phyloP scores from a whole-genome alignment of 2,113 vertebrate species.

The Festucalex cinctus region DNA sequence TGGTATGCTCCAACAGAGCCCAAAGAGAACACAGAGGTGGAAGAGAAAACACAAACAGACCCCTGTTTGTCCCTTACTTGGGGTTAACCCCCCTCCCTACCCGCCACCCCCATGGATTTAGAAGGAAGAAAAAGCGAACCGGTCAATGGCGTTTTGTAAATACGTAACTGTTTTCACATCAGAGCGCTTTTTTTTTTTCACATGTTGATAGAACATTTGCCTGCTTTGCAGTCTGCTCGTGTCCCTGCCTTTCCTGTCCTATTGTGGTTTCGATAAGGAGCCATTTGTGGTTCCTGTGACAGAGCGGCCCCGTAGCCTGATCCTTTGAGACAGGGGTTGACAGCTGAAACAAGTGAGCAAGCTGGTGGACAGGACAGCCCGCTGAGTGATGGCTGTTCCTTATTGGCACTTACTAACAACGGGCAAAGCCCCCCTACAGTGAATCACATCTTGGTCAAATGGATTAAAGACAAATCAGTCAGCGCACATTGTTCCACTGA shows the following conservation, averaged over 20 bases:
- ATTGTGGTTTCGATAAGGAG: conserved; percentile 59
- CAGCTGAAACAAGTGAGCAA: conserved; percentile 66
- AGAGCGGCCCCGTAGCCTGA: conserved; percentile 40
- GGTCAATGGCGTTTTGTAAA: conserved; percentile 65
- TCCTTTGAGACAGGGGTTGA: conserved; percentile 56
- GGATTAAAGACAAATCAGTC: conserved; percentile 63
- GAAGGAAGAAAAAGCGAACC: conserved; percentile 50
- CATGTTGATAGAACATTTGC: conserved; percentile 35
- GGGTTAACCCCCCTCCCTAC: conserved; percentile 30
- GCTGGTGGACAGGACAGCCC: conserved; percentile 66
- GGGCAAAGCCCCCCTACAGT: conserved; percentile 61
- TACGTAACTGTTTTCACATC: conserved; percentile 50
- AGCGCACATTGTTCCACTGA: conserved; percentile 41
- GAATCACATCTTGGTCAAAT: conserved; percentile 62
- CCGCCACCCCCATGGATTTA: conserved; percentile 41
- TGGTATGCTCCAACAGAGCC: conserved; percentile 50
- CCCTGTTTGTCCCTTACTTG: conserved; percentile 54
- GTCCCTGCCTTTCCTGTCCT: conserved; percentile 52
- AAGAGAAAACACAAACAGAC: conserved; percentile 67
- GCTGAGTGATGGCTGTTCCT: conserved; percentile 67
- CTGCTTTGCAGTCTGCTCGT: conserved; percentile 54
- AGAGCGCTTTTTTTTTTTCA: conserved; percentile 49
- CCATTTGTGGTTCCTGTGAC: conserved; percentile 44
- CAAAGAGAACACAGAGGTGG: conserved; percentile 54
- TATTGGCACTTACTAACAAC: conserved; percentile 65